Base-by-base conservation (phyloP, 2,888 invertebrate genomes). In the Lottia scabra region DNA sequence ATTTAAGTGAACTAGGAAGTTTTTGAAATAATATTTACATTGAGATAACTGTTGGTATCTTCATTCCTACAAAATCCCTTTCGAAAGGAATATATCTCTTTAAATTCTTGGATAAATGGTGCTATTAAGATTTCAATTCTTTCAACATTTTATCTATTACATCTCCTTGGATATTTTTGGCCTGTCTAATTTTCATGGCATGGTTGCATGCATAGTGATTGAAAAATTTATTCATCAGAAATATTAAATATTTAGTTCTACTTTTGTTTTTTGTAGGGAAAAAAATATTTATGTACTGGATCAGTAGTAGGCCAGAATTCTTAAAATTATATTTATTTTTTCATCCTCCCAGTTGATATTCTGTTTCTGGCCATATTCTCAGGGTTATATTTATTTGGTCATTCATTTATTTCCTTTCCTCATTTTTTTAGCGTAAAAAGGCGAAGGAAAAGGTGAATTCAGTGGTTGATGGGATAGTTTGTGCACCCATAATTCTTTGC, bases 361-460 rank as follows among this genome's bases (percentile, higher is more conserved):
- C 56, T 27, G 67, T 30, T 27, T 38, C 6, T 48, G 38, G 48
- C 38, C 19, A 16, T 43, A 19, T 16, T 56, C 48, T 48, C 46
- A 38, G 38, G 38, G 8, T 38, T 38, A 10, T 38, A 38, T 38
- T 38, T 38, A 38, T 38, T 38, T 38, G 8, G 10, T 70, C 56
- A 38, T 65, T 62, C 65, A 65, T 48, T 65, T 15, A 63, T 63
- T 68, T 63, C 43, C 30, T 44, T 62, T 38, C 63, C 30, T 65
- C 70, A 65, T 56, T 65, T 26, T 70, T 65, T 15, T 65, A 70
- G 70, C 46, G 66, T 62, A 70, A 70, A 62, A 70, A 70, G 56
- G 70, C 63, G 66, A 70, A 70, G 65, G 70, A 70, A 66, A 70
- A 70, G 70, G 70, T 70, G 70, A 70, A 16, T 56, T 23, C 23